These are phyloP conservation scores for Potorous gilbertii DNA, from an alignment of 2,797 vertebrate species.

Conservation along the genomic window DNA sequence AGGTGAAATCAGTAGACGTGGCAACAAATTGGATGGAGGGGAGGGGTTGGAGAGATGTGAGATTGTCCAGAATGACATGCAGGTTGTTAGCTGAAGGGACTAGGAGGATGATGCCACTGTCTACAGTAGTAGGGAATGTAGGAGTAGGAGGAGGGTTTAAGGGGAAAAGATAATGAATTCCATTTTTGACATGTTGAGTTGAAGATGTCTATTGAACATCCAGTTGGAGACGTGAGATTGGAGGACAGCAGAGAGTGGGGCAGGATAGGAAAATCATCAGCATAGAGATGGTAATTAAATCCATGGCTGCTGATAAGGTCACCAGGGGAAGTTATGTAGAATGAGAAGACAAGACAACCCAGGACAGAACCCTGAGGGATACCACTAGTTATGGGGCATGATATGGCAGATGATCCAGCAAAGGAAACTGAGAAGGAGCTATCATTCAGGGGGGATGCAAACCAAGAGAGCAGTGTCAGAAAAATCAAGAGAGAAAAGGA, in stretches of 20 bases:
- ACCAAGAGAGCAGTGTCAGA: neutral
- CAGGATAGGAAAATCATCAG: neutral
- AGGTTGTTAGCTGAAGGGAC: too few relatives aligned
- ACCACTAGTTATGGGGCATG: neutral
- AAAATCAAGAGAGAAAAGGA: neutral
- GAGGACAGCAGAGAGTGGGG: neutral
- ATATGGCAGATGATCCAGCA: neutral
- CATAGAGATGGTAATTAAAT: neutral
- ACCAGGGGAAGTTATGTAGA: neutral
- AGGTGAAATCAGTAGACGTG: too few relatives aligned
- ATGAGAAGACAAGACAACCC: neutral
- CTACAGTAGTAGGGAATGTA: too few relatives aligned
- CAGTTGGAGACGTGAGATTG: neutral
- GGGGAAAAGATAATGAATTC: neutral
- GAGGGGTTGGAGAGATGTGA: too few relatives aligned
- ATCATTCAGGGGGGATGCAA: neutral
- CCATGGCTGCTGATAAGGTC: neutral
- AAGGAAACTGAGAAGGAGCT: neutral
- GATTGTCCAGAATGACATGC: too few relatives aligned
- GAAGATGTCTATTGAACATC: neutral
- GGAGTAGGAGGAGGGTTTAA: too few relatives aligned
- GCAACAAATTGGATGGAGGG: too few relatives aligned
- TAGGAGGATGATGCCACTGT: too few relatives aligned
- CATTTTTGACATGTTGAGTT: neutral
- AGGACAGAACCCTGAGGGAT: neutral